Conservation (phyloP, 2,113 vertebrate genomes). For the Chaetorhynchus papuensis region DNA sequence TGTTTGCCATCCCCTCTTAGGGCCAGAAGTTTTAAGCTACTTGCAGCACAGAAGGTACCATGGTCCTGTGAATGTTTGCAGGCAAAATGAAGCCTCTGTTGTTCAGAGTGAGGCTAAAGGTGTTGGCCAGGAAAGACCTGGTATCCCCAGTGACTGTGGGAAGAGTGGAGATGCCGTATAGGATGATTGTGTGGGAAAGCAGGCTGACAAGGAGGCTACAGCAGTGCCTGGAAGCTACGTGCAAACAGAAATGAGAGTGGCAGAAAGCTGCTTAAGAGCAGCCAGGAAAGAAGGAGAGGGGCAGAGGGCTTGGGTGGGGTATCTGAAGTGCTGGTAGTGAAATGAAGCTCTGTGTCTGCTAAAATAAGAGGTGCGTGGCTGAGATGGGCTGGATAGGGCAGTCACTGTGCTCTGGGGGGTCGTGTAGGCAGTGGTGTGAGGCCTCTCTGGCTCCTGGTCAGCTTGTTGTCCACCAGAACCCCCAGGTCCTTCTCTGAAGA, state of each 20-base stretch:
- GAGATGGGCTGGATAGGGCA: background rate
- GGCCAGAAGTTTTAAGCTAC: background rate
- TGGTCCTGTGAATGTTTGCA: background rate
- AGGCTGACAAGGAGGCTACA: background rate
- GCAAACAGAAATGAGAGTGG: background rate
- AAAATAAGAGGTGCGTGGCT: background rate
- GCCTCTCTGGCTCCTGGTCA: background rate
- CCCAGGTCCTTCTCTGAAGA: background rate
- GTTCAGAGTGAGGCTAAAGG: background rate
- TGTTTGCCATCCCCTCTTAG: background rate
- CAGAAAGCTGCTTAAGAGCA: background rate
- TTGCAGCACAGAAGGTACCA: background rate
- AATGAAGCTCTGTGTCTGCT: background rate
- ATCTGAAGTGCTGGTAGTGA: background rate
- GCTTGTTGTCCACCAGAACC: background rate
- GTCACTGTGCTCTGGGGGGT: background rate
- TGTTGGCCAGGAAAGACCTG: background rate
- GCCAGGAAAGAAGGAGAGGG: background rate
- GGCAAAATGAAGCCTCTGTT: background rate
- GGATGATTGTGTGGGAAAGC: background rate
- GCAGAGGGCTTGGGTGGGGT: background rate
- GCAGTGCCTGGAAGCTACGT: background rate
- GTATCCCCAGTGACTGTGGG: background rate
- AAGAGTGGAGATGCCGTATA: background rate
- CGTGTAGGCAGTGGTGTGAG: fast-evolving